Percentiles rank a stretch among this genome's conserved stretches.
phyloP scores from a whole-genome alignment of 2,113 vertebrate species.

The Plestiodon gilberti region DNA sequence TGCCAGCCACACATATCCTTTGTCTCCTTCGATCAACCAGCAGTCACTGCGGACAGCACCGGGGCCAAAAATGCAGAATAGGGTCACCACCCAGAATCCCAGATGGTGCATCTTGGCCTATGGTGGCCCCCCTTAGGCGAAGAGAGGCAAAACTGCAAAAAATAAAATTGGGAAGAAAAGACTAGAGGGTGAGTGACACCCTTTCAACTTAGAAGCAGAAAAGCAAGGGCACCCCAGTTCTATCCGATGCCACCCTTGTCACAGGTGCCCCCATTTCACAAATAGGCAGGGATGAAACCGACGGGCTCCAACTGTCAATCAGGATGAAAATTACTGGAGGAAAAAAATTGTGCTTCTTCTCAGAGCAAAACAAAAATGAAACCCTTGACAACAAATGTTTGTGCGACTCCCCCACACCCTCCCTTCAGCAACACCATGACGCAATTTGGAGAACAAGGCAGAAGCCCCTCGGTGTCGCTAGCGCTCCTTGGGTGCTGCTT shows the following conservation, averaged over 20 bases:
- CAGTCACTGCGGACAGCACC: slow-evolving; percentile 85
- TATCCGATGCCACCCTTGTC: slow-evolving; percentile 64
- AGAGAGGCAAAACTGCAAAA: background rate
- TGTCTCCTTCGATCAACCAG: slow-evolving; percentile 98
- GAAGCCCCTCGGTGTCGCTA: slow-evolving; percentile 52
- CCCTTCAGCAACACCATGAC: slow-evolving; percentile 23
- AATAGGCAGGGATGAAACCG: background rate
- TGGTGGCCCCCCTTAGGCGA: slow-evolving; percentile 29
- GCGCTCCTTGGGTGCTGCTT: slow-evolving; percentile 46
- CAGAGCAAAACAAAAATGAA: slow-evolving; percentile 52
- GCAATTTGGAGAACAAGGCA: slow-evolving; percentile 53
- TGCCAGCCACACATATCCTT: slow-evolving; percentile 97
- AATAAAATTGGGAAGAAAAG: background rate
- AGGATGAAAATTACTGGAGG: background rate
- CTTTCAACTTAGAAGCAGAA: slow-evolving; percentile 52
- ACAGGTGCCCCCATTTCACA: slow-evolving; percentile 31
- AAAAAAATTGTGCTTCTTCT: slow-evolving; percentile 66
- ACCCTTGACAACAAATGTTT: background rate
- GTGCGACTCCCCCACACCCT: background rate
- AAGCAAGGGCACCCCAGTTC: slow-evolving; percentile 63
- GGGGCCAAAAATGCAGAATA: slow-evolving; percentile 80
- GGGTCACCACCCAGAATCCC: slow-evolving; percentile 73
- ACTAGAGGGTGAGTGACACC: background rate
- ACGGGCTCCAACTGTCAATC: slow-evolving; percentile 33
- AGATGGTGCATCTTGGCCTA: slow-evolving; percentile 76